Base-by-base conservation (phyloP, 2,113 vertebrate species). In the Eulemur macaco region DNA sequence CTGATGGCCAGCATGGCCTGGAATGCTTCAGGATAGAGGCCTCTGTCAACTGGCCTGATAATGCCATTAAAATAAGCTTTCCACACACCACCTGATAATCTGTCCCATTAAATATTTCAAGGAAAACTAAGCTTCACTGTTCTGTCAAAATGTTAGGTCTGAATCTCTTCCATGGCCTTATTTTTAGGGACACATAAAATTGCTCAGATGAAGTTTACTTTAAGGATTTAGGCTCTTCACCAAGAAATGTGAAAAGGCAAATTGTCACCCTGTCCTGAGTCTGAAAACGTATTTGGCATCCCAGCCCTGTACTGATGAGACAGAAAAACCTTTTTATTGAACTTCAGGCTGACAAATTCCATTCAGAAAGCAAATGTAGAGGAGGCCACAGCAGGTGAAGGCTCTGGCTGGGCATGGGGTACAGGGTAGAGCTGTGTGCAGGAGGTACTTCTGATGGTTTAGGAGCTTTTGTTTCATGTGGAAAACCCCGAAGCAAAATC, bases 181-280 rank as follows among this genome's bases (percentile, higher is more conserved):
- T 92, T 97, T 98, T 97, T 95, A 93, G 54, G 97, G 97, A 96
- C 98, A 97, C 93, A 97, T 96, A 98, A 98, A 98, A 98, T 89
- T 95, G 89, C 97, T 96, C 74, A 90, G 95, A 98, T 96, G 96
- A 97, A 96, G 93, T 98, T 98, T 98, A 98, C 95, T 98, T 98
- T 94, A 97, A 96, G 58, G 96, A 97, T 96, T 97, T 97, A 96
- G 97, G 98, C 97, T 94, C 86, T 71, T 95, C 76, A 95, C 97
- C 97, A 98, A 98, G 83, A 97, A 97, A 97, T 96, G 95, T 97
- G 97, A 98, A 98, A 98, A 97, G 96, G 97, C 80, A 66, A 93
- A 98, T 95, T 98, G 98, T 98, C 96, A 87, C 89, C 42, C 89
- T 95, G 96, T 97, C 91, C 80, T 64, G 93, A 39, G 8, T 85